These are phyloP conservation scores for Catharus fuscescens DNA, from an alignment of 2,113 vertebrate genomes.

Conservation along the genomic window DNA sequence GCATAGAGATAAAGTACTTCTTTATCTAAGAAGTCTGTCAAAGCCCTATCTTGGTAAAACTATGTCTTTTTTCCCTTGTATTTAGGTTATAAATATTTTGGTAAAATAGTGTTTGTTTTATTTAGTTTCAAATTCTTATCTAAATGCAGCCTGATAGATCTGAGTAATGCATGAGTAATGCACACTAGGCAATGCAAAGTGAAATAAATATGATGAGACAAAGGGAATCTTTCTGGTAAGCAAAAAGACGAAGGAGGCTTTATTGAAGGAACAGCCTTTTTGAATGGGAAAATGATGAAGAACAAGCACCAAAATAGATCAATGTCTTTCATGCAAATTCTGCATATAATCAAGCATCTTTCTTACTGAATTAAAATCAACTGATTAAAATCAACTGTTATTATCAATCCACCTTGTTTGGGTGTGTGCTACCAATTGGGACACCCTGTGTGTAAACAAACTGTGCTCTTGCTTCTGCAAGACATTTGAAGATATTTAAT, in stretches of 20 bases:
- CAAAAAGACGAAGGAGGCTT: neutral
- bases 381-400: neutral
- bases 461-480: neutral
- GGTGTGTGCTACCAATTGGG: neutral
- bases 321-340: neutral
- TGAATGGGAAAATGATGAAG: neutral
- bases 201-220: neutral
- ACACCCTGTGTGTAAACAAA: neutral
- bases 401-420: neutral
- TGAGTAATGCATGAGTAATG: neutral
- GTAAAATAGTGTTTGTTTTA: neutral
- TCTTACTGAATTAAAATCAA: neutral
- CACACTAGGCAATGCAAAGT: neutral
- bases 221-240: neutral
- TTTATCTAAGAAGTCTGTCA: neutral
- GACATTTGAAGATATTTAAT: neutral
- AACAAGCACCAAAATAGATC: neutral
- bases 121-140: neutral
- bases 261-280: neutral
- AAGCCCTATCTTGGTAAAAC: rapidly evolving
- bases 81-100: neutral
- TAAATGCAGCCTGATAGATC: neutral
- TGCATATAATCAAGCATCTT: neutral
- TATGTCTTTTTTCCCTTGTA: neutral
- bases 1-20: neutral